Evolutionary conservation across 2,888 invertebrate genomes (phyloP).

Genomic region (Harpalus rubripes): DNA sequence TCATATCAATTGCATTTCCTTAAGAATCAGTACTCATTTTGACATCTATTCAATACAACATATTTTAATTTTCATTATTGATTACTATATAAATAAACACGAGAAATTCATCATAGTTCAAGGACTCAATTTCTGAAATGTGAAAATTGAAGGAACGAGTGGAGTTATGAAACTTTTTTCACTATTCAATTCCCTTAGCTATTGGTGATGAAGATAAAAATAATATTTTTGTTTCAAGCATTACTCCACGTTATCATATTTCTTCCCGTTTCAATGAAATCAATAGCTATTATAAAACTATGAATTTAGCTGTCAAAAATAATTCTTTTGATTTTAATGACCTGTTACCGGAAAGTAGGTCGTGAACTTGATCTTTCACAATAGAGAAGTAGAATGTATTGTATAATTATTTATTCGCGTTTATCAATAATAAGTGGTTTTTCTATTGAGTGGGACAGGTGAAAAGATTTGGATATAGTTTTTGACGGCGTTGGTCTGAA

Average conservation of each 20-base stretch:
- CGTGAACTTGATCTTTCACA: conserved; percentile 23
- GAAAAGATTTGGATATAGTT: conserved; percentile 36
- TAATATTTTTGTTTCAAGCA: conserved; percentile 2
- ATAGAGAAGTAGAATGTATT: background rate
- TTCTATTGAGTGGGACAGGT: background rate
- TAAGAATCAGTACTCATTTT: background rate
- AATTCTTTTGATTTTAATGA: conserved; percentile 47
- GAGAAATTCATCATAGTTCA: conserved; percentile 6
- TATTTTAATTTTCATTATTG: conserved; percentile 7
- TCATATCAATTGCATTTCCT: background rate
- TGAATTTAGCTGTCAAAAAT: conserved; percentile 42
- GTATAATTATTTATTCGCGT: background rate
- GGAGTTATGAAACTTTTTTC: conserved; percentile 2
- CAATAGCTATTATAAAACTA: conserved; percentile 48
- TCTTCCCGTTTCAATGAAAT: conserved; percentile 11
- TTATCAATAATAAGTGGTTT: conserved; percentile 11
- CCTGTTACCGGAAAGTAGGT: conserved; percentile 15
- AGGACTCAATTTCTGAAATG: conserved; percentile 2
- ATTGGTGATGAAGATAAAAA: conserved; percentile 2
- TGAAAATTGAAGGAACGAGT: background rate
- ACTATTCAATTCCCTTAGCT: background rate
- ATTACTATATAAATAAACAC: conserved; percentile 1
- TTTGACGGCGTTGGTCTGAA: conserved; percentile 35
- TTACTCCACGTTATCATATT: background rate
- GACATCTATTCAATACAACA: background rate